Evolutionary conservation across 2,113 vertebrate species (phyloP), one percentile per base, ranked within the genome.

Genomic region (Cinclus mexicanus): DNA sequence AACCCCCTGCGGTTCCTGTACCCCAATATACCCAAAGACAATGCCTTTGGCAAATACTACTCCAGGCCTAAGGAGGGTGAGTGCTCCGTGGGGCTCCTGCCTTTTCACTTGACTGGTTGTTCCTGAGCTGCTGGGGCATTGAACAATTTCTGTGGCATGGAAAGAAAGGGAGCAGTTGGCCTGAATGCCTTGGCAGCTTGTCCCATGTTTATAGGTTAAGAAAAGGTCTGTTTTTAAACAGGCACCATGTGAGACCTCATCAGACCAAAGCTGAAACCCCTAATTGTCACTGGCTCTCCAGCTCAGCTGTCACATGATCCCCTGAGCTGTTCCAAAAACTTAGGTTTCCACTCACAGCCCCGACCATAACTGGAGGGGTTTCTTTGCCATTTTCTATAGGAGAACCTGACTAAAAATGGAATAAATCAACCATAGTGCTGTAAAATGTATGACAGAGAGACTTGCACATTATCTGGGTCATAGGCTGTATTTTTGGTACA

Each of bases 21-120:
- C 96, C 99, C 99, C 3, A 59, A 98, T 53, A 98, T 98, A 37
- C 98, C 98, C 55, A 99, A 99, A 86, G 99, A 99, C 95, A 98
- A 98, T 4, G 99, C 99, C n/a, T 99, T 99, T 44, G 98, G 98
- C 76, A 99, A 99, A 57, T 99, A 99, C 90, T 99, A 99, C 98
- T 98, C 98, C 97, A 98, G 99, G 91, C 99, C 98, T 21, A 98
- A 98, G 47, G 99, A 99, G 75, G 96, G 99, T 99, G 96, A 98
- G 98, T 96, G 74, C 17, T 46, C 0, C 7, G 33, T 59, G 18
- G 10, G 22, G 33, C 29, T 87, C 6, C 0, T 16, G 1, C 8
- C 14, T 11, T 14, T 0, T 6, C 11, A 25, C 21, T 5, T 22
- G 13, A 39, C 24, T 39, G n/a, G 13, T n/a, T 64, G 14, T 44